Conservation (phyloP, 2,113 vertebrate genomes). For the Phoxinus phoxinus region DNA sequence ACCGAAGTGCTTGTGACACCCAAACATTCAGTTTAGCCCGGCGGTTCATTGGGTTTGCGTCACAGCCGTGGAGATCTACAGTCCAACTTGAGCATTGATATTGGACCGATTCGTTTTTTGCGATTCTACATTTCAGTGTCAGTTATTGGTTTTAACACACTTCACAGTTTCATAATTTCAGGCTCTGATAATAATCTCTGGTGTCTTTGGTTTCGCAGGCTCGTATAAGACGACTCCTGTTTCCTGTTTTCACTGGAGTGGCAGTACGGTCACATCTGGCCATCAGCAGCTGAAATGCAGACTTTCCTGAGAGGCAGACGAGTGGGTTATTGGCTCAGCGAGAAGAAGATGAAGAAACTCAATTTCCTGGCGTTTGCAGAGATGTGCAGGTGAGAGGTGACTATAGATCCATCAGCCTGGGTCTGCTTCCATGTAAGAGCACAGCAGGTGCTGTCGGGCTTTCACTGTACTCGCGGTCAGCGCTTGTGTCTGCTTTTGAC, state of each 20-base stretch:
- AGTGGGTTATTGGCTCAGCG: slow-evolving; percentile 97
- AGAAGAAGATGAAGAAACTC: slow-evolving; percentile 98
- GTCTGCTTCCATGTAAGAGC: slow-evolving; percentile 3
- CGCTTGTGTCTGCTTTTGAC: not conserved
- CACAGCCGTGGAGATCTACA: not conserved
- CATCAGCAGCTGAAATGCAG: slow-evolving; percentile 82
- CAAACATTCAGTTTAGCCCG: not conserved
- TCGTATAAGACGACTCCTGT: slow-evolving; percentile 40
- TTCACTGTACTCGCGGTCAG: not conserved
- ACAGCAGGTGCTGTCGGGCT: not conserved
- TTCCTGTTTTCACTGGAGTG: slow-evolving; percentile 55
- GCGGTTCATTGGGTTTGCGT: not conserved
- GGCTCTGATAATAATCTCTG: not conserved
- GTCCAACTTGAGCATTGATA: not conserved
- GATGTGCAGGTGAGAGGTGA: slow-evolving; percentile 86
- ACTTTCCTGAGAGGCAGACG: slow-evolving; percentile 93
- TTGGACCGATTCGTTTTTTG: not conserved
- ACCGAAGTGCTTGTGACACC: not conserved
- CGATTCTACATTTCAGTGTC: too few relatives aligned
- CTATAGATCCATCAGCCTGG: not conserved
- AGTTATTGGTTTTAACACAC: not conserved
- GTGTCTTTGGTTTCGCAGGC: slow-evolving; percentile 34
- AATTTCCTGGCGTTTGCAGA: slow-evolving; percentile 97
- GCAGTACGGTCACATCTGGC: slow-evolving; percentile 61
- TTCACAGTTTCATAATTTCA: not conserved